Base-by-base conservation (phyloP, 2,888 invertebrate genomes). In the Diplazon laetatorius region DNA sequence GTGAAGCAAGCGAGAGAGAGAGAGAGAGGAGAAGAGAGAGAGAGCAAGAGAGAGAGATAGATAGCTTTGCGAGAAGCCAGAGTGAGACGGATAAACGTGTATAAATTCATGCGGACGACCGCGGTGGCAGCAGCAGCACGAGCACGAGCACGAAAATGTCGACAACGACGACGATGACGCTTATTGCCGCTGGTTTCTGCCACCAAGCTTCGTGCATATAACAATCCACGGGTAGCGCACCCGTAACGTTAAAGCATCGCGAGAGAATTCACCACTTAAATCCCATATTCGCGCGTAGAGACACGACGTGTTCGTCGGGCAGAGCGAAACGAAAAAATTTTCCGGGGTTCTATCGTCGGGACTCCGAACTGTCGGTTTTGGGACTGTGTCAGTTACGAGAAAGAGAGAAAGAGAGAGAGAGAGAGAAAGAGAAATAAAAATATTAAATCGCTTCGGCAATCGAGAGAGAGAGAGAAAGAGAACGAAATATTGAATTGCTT, bases 81-180 rank as follows among this genome's bases (percentile, higher is more conserved):
- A 39, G 68, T 9, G 57, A 57, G 68, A 59, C 14, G 57, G 72
- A 78, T 52, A 65, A 22, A 52, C 50, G 60, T 62, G 66, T 71
- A 75, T 75, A 78, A 78, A 78, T 78, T 78, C 71, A 78, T 74
- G 75, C 75, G 75, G 75, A 73, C 78, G 68, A 71, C 55, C 74
- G 66, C 71, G 78, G 71, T 78, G 78, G 78, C 78, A 78, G 74
- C 78, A 70, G 70, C 78, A 52, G 60, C 70, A 60, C 39, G 18
- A 69, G 37, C 50, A 65, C 25, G 30, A 35, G 20, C 52, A 57
- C 57, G 9, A 55, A 25, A 25, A 55, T 25, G 35, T 8, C 66
- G 66, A 52, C 66, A 50, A 66, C 50, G 66, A 70, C 78, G 65
- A 69, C 72, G 55, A 72, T 65, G 68, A 66, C 78, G 75, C 78